Percentiles rank a stretch among this genome's conserved stretches.
phyloP scores from a whole-genome alignment of 1,140 invertebrate species.

The Rhynchophorus ferrugineus region DNA sequence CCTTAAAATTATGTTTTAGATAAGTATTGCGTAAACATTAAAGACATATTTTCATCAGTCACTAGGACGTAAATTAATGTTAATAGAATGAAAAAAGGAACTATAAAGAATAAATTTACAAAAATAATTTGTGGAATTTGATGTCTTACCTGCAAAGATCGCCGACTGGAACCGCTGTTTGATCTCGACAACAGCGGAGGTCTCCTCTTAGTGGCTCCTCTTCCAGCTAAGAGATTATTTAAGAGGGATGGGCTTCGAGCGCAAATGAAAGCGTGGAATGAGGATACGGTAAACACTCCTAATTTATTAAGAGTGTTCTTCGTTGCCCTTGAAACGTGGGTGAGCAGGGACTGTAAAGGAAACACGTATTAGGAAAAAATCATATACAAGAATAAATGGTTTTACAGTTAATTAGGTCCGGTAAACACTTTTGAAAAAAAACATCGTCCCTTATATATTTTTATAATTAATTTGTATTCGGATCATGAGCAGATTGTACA shows the following conservation, averaged over 20 bases:
- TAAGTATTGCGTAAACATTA: too few relatives aligned
- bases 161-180: conserved; percentile 75
- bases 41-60: too few relatives aligned
- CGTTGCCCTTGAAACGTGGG: conserved; percentile 89
- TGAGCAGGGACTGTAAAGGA: conserved; percentile 75
- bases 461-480: too few relatives aligned
- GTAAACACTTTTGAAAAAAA: too few relatives aligned
- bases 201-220: conserved; percentile 79
- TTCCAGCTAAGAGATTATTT: conserved; percentile 83
- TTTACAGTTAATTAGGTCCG: too few relatives aligned
- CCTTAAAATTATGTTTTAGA: too few relatives aligned
- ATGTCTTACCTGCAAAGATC: conserved; percentile 70
- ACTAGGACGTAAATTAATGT: too few relatives aligned
- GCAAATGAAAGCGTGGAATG: conserved; percentile 96
- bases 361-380: conserved; percentile 4
- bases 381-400: neutral
- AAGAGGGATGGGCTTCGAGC: conserved; percentile 86
- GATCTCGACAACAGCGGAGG: conserved; percentile 81
- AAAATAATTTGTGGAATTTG: too few relatives aligned
- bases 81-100: too few relatives aligned
- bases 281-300: conserved; percentile 95
- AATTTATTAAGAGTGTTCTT: conserved; percentile 91
- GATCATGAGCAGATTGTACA: too few relatives aligned
- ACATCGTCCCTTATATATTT: too few relatives aligned
- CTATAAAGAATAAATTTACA: too few relatives aligned